phyloP scores from a whole-genome alignment of 2,888 invertebrate genomes.

The Cephus nigrinus region DNA sequence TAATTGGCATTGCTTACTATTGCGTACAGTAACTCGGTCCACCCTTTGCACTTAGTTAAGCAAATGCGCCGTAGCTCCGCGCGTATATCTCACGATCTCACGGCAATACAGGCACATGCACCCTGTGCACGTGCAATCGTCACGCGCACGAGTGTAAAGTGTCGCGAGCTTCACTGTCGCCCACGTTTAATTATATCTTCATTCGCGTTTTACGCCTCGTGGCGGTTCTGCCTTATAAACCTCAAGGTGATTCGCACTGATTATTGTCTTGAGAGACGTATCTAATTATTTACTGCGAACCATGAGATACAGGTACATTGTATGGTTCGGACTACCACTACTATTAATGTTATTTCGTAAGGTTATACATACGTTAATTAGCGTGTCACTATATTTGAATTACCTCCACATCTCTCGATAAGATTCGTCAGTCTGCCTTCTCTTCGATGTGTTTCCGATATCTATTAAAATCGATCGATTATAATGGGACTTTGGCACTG shows the following conservation, averaged over 20 bases:
- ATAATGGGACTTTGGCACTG: neutral
- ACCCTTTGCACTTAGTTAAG: conserved; percentile 7
- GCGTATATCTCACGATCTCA: conserved; percentile 9
- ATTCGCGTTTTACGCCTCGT: neutral
- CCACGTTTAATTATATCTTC: neutral
- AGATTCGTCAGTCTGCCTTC: neutral
- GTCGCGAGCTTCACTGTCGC: neutral
- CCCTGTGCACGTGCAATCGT: neutral
- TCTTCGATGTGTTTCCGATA: neutral
- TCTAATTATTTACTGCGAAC: neutral
- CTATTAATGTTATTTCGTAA: neutral
- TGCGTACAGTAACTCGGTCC: neutral
- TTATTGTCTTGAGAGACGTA: neutral
- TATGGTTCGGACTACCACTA: neutral
- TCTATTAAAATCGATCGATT: neutral
- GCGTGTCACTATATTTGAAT: neutral
- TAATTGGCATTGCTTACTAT: neutral
- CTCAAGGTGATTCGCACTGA: neutral
- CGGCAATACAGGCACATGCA: neutral
- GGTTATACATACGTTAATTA: neutral
- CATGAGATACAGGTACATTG: neutral
- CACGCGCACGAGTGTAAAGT: neutral
- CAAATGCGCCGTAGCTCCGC: neutral
- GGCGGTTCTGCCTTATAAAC: neutral
- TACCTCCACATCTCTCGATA: neutral